Evolutionary conservation across 2,888 invertebrate genomes (phyloP).

Genomic region (Heliothis peltigera): DNA sequence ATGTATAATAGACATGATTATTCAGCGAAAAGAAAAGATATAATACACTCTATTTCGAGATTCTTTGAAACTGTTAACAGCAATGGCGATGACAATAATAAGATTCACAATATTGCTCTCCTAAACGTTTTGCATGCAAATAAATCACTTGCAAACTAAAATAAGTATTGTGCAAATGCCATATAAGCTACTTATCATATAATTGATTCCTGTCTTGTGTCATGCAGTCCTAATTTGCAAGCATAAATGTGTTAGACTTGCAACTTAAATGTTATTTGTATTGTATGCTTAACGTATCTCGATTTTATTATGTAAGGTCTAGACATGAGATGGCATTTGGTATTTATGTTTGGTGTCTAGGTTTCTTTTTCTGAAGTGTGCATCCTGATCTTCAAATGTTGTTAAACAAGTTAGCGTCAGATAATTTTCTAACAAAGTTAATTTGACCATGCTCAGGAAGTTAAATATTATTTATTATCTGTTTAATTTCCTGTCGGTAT

Average conservation of each 20-base stretch:
- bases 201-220: slow-evolving; percentile 39
- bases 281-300: slow-evolving; percentile 30
- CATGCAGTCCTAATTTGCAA: slow-evolving; percentile 34
- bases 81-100: background rate
- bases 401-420: background rate
- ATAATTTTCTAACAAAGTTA: background rate
- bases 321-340: background rate
- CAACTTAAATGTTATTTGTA: slow-evolving; percentile 26
- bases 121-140: slow-evolving; percentile 5
- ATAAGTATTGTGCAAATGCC: slow-evolving; percentile 24
- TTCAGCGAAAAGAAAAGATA: no score
- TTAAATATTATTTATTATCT: no score
- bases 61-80: background rate
- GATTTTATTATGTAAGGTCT: slow-evolving; percentile 11
- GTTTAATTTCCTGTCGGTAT: no score
- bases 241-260: slow-evolving; percentile 35
- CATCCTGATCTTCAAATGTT: background rate
- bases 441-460: no score
- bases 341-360: background rate
- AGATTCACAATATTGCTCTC: slow-evolving; percentile 1
- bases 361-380: background rate
- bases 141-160: slow-evolving; percentile 3
- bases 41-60: no score
- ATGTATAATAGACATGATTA: no score
- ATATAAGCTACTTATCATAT: slow-evolving; percentile 31